These are phyloP conservation scores for Sylvicola cinctus DNA, from an alignment of 2,888 invertebrate species.

Conservation along the genomic window DNA sequence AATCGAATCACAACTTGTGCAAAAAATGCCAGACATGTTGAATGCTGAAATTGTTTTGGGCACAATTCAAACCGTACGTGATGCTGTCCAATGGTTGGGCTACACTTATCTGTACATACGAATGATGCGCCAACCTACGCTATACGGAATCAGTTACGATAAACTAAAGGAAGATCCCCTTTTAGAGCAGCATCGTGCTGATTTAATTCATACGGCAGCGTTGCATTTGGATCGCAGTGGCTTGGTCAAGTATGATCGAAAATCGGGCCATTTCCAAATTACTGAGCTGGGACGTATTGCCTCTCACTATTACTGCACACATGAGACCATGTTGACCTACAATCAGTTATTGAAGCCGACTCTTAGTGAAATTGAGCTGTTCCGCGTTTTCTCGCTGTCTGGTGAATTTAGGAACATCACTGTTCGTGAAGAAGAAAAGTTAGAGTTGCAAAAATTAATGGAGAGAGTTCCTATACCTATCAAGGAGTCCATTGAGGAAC, in stretches of 20 bases:
- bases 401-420: slow-evolving; percentile 93
- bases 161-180: slow-evolving; percentile 55
- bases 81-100: slow-evolving; percentile 94
- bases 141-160: slow-evolving; percentile 38
- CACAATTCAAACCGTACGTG: slow-evolving; percentile 87
- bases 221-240: slow-evolving; percentile 71
- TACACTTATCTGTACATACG: slow-evolving; percentile 92
- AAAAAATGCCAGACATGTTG: slow-evolving; percentile 80
- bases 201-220: slow-evolving; percentile 62
- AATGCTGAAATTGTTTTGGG: slow-evolving; percentile 95
- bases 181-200: slow-evolving; percentile 53
- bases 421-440: slow-evolving; percentile 85
- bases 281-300: slow-evolving; percentile 88
- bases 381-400: slow-evolving; percentile 79
- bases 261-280: slow-evolving; percentile 58
- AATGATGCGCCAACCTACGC: slow-evolving; percentile 80
- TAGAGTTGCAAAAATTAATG: slow-evolving; percentile 65
- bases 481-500: slow-evolving; percentile 67
- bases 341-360: slow-evolving; percentile 60
- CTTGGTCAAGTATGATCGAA: slow-evolving; percentile 81
- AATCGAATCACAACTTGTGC: slow-evolving; percentile 93
- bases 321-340: slow-evolving; percentile 83
- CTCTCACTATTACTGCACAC: slow-evolving; percentile 93
- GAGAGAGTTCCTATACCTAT: slow-evolving; percentile 54
- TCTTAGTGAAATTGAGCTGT: slow-evolving; percentile 69